phyloP scores from a whole-genome alignment of 2,888 invertebrate genomes.

The Oxyteleia sp. region DNA sequence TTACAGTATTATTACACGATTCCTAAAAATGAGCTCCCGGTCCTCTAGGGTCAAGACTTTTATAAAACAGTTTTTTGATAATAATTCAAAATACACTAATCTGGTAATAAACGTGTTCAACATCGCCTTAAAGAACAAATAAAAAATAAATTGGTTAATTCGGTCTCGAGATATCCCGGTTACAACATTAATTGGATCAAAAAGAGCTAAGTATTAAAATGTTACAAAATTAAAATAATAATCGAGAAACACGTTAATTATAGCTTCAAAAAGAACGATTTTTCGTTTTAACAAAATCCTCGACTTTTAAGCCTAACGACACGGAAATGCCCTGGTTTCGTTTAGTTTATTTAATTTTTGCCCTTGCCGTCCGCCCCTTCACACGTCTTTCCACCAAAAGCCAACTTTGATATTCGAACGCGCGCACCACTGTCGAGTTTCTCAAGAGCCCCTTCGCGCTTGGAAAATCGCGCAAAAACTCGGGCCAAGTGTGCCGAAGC shows the following conservation, averaged over 20 bases:
- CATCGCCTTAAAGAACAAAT: too few species aligned
- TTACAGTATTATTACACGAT: too few species aligned
- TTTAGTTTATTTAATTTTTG: slow-evolving; percentile 36
- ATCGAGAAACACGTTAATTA: neutral
- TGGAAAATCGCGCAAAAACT: slow-evolving; percentile 39
- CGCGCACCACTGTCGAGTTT: slow-evolving; percentile 22
- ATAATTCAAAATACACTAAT: too few species aligned
- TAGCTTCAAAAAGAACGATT: neutral
- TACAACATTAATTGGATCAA: neutral
- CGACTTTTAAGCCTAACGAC: slow-evolving; percentile 2
- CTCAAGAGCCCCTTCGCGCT: slow-evolving; percentile 30
- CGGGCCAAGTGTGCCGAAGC: slow-evolving; percentile 37
- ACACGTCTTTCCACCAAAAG: slow-evolving; percentile 6
- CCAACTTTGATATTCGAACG: slow-evolving; percentile 34
- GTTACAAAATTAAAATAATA: neutral
- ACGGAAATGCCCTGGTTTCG: slow-evolving; percentile 42
- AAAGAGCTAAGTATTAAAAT: neutral
- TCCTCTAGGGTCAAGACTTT: too few species aligned
- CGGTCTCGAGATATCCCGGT: too few species aligned
- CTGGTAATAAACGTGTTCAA: too few species aligned
- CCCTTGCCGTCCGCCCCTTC: slow-evolving; percentile 51
- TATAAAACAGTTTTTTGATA: too few species aligned
- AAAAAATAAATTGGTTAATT: too few species aligned
- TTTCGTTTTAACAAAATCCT: neutral
- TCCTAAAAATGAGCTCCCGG: too few species aligned